Conservation (phyloP, 2,113 vertebrate species). For the Cryptomyrus ogoouensis region DNA sequence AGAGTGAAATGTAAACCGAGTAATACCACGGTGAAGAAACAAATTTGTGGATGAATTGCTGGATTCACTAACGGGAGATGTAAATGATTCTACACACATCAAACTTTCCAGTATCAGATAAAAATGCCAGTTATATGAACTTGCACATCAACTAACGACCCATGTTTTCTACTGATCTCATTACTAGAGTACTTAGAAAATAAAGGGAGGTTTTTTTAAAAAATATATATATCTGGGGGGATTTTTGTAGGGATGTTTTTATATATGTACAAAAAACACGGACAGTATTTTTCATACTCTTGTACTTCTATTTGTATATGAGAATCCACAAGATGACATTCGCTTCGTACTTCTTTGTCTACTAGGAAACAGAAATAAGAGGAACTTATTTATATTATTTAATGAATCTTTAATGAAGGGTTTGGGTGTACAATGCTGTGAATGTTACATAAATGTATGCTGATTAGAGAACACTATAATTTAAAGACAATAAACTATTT, state of each 20-base stretch:
- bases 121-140: neutral
- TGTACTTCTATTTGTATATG: slow-evolving; percentile 54
- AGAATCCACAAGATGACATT: slow-evolving; percentile 36
- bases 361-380: slow-evolving; percentile 32
- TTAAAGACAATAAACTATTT: slow-evolving; percentile 45
- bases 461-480: slow-evolving; percentile 46
- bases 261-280: slow-evolving; percentile 48
- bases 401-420: slow-evolving; percentile 35
- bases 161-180: slow-evolving; percentile 33
- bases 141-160: neutral
- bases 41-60: neutral
- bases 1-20: neutral
- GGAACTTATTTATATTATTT: slow-evolving; percentile 42
- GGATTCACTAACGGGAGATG: neutral
- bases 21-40: neutral
- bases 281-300: slow-evolving; percentile 55
- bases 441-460: slow-evolving; percentile 41
- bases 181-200: slow-evolving; percentile 36
- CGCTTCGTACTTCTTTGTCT: slow-evolving; percentile 40
- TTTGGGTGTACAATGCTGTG: slow-evolving; percentile 50
- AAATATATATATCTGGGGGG: slow-evolving; percentile 36
- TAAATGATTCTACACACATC: neutral
- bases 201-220: slow-evolving; percentile 33
- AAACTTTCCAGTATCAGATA: neutral
- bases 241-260: slow-evolving; percentile 42